Base-by-base conservation (phyloP, 2,113 vertebrate species). In the Chaetodon trifascialis region DNA sequence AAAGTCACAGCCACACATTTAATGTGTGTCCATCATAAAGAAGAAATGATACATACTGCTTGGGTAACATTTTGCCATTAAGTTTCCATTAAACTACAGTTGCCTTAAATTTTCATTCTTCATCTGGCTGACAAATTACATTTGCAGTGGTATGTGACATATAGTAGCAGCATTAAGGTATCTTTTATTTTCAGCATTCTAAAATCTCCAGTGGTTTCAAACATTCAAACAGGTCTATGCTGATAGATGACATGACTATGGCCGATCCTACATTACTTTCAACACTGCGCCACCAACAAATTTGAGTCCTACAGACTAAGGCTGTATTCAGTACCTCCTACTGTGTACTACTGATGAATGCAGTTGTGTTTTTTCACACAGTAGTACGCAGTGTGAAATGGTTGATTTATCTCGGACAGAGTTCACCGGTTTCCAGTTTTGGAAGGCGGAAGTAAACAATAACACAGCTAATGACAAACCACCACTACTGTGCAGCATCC, bases 1-100 rank as follows among this genome's bases (percentile, higher is more conserved):
- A 54, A 21, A 72, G 64, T 51, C 14, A 62, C 67, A 69, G 25
- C 11, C 46, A 21, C 44, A 71, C 25, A 23, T 60, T 71, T 70
- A n/a, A 70, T 79, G 42, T 34, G 56, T 38, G 70, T 52, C 44
- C 17, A 60, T 17, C 0, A 36, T n/a, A 34, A 30, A 51, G 49
- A 25, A 51, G 10, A 72, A 30, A 9, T 21, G 19, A 16, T 10
- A 55, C 23, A 30, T 30, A 23, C 16, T 23, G 44, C 36, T 23
- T 4, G 46, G 0, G 11, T 40, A 34, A 60, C 6, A 2, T 23
- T 79, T 19, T 49, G 34, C 11, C 72, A 14, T 54, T 67, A 15
- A 38, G 34, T 52, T 69, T 83, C 67, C 56, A 36, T 77, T 11
- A 10, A 40, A 62, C 47, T 54, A 54, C 30, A 12, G 19, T 40